phyloP scores from a whole-genome alignment of 2,888 invertebrate species.

The Thymelicus lineola region DNA sequence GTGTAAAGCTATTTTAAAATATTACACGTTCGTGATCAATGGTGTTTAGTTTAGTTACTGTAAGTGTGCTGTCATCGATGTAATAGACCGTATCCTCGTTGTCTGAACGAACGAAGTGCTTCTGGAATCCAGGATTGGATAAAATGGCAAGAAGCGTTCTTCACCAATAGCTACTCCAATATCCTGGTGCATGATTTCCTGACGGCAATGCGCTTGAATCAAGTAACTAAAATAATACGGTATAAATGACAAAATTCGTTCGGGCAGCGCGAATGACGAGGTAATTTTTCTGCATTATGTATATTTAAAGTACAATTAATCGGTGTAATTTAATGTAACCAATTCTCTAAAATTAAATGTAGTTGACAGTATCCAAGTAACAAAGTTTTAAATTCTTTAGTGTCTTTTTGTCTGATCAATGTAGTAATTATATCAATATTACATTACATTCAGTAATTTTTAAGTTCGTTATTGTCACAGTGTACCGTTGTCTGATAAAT shows the following conservation, averaged over 20 bases:
- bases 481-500: slow-evolving; percentile 86
- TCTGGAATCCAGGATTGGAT: not conserved
- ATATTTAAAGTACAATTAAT: slow-evolving; percentile 60
- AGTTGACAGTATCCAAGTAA: slow-evolving; percentile 59
- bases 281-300: slow-evolving; percentile 40
- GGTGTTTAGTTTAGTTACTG: slow-evolving; percentile 44
- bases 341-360: slow-evolving; percentile 54
- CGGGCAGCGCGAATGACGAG: slow-evolving; percentile 25
- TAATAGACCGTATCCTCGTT: slow-evolving; percentile 41
- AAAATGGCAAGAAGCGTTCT: too few relatives aligned
- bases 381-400: slow-evolving; percentile 54
- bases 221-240: too few relatives aligned
- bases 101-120: slow-evolving; percentile 39
- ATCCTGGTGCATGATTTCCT: not conserved
- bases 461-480: slow-evolving; percentile 85
- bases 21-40: slow-evolving; percentile 45
- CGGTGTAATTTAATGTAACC: slow-evolving; percentile 56
- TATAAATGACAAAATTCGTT: slow-evolving; percentile 18
- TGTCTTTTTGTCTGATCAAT: slow-evolving; percentile 62
- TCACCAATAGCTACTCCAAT: too few relatives aligned
- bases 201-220: not conserved
- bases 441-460: slow-evolving; percentile 71
- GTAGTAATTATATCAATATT: slow-evolving; percentile 70
- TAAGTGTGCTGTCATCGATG: slow-evolving; percentile 43
- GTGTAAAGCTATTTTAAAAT: slow-evolving; percentile 40